Evolutionary conservation across 2,113 vertebrate genomes (phyloP), one percentile per base, ranked within the genome.

Genomic region (Ophthalmolycus amberensis): DNA sequence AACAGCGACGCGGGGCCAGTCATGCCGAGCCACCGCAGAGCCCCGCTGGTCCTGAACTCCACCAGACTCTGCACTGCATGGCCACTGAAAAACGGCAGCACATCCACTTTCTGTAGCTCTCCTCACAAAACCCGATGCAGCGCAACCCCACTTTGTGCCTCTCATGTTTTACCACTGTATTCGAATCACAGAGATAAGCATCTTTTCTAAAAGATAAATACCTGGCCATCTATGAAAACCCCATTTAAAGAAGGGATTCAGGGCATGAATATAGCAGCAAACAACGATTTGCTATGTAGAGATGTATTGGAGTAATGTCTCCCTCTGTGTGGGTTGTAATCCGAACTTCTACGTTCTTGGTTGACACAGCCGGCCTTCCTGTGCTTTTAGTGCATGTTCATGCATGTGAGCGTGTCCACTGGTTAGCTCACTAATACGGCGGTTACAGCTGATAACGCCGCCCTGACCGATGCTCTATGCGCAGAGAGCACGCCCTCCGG

Each of bases 21-120:
- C 9, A 25, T n/a, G 6, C 78, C 52, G 69, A 83, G 77, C 94
- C 94, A 95, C 58, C 78, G 83, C 68, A 93, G 86, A 40, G 95
- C 87, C n/a, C 9, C 88, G 32, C 73, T 90, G 0, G 92, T 95
- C 6, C 82, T 32, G 29, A 97, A 96, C 34, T 93, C 90, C 48
- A 95, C 91, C 0, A 97, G 90, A 7, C 92, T 95, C 87, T 94
- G 88, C 72, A 97, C 90, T 44, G 95, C 93, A 68, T 90, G 87
- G 0, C 91, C 90, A 70, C 96, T 97, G 12, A 46, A 91, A 9
- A 80, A 71, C 58, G 64, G 67, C 32, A 71, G 11, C 48, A 58
- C 1, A 56, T 42, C 50, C 20, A 32, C 0, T 34, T 16, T 22
- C 25, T 34, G 37, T 22, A 14, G 8, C 9, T 76, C 38, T 62